phyloP scores from a whole-genome alignment of 2,113 vertebrate genomes.

The Muntiacus muntjak region DNA sequence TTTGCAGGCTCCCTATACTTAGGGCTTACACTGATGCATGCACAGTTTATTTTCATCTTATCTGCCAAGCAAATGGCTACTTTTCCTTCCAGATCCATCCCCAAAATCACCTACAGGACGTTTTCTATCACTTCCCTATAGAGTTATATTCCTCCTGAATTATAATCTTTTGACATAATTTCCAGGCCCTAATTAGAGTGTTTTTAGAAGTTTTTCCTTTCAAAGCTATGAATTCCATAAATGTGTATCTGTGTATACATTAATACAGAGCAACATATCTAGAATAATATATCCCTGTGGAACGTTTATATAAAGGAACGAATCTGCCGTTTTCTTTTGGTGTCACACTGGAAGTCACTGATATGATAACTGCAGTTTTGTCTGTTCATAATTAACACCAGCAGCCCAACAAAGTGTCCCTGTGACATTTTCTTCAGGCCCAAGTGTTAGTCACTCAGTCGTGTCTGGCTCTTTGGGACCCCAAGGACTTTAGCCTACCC shows the following conservation, averaged over 20 bases:
- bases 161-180: not conserved
- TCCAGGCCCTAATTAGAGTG: too few species aligned
- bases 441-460: not conserved
- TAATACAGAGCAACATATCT: not conserved
- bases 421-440: not conserved
- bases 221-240: not conserved
- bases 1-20: not conserved
- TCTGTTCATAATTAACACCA: not conserved
- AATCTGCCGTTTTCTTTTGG: not conserved
- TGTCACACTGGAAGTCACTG: not conserved
- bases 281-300: not conserved
- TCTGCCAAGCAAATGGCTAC: not conserved
- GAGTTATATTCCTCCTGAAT: not conserved
- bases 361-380: not conserved
- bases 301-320: not conserved
- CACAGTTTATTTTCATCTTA: not conserved
- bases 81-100: not conserved
- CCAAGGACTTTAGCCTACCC: not conserved
- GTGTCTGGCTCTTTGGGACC: not conserved
- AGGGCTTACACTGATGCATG: fast-evolving
- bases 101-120: not conserved
- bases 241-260: not conserved
- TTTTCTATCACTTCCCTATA: not conserved
- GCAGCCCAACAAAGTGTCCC: not conserved
- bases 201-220: not conserved